Percentiles rank a stretch among this genome's conserved stretches.
phyloP scores from a whole-genome alignment of 92 coral and sea anemone species.

The Isaurus tuberculatus region DNA sequence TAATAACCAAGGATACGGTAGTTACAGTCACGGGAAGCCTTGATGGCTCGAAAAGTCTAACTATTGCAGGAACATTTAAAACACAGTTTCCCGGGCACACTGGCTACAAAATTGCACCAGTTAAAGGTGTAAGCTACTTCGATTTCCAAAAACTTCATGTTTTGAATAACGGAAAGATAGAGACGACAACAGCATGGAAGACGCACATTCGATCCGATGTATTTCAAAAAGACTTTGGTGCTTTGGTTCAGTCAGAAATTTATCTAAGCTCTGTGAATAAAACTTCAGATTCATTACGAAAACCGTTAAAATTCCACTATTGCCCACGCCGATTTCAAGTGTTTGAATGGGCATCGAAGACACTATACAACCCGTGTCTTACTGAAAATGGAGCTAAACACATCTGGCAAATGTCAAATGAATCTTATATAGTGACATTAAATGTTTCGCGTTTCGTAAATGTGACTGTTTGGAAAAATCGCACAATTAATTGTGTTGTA shows the following conservation, averaged over 20 bases:
- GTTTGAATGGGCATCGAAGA: conserved; percentile 52
- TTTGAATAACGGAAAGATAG: conserved; percentile 50
- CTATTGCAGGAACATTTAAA: conserved; percentile 51
- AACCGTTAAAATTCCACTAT: conserved; percentile 16
- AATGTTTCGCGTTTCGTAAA: conserved; percentile 52
- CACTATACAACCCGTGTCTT: conserved; percentile 64
- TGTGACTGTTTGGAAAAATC: conserved; percentile 51
- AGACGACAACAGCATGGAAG: conserved; percentile 43
- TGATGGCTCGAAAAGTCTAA: conserved; percentile 56
- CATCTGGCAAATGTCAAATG: conserved; percentile 39
- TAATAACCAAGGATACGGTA: conserved; percentile 37
- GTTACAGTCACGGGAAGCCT: conserved; percentile 64
- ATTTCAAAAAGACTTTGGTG: conserved; percentile 63
- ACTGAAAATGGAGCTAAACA: conserved; percentile 54
- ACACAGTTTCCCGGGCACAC: conserved; percentile 71
- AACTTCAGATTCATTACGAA: conserved; percentile 27
- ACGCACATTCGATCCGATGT: conserved; percentile 35
- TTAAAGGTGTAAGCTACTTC: conserved; percentile 45
- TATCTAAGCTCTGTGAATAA: conserved; percentile 2
- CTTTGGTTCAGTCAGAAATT: conserved; percentile 29
- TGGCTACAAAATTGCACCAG: conserved; percentile 50
- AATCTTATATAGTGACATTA: conserved; percentile 49
- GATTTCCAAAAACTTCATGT: conserved; percentile 54
- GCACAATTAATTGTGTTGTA: conserved; percentile 21
- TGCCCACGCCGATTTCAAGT: conserved; percentile 64